Conservation (phyloP, 2,797 vertebrate genomes). For the Characodon lateralis region DNA sequence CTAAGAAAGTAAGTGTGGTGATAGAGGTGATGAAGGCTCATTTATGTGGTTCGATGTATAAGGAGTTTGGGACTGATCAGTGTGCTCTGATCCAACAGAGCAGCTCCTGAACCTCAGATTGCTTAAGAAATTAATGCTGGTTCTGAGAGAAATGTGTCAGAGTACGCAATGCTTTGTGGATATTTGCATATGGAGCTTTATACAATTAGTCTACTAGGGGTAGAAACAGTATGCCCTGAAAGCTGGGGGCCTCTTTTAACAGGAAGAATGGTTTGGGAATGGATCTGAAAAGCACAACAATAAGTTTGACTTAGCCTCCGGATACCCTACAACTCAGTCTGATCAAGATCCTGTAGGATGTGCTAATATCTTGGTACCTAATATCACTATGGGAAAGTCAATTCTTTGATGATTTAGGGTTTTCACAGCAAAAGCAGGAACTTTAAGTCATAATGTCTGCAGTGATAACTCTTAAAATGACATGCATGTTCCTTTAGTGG, state of each 20-base stretch:
- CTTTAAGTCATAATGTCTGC: conserved; percentile 2
- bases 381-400: background rate
- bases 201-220: background rate
- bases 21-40: background rate
- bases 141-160: background rate
- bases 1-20: background rate
- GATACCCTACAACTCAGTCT: no score
- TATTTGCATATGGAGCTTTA: background rate
- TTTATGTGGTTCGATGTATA: background rate
- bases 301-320: background rate
- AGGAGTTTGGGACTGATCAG: background rate
- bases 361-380: background rate
- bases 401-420: background rate
- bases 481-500: conserved; percentile 13
- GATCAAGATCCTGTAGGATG: background rate
- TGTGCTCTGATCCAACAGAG: background rate
- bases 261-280: background rate
- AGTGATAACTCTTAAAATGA: conserved; percentile 42
- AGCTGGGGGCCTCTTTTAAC: background rate
- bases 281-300: background rate
- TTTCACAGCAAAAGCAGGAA: background rate
- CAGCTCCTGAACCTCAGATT: background rate
- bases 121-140: background rate
- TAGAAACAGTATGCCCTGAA: background rate
- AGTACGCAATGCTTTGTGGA: background rate